Evolutionary conservation across 2,888 invertebrate species (phyloP).

Genomic region (Chrysopilus asiliformis): DNA sequence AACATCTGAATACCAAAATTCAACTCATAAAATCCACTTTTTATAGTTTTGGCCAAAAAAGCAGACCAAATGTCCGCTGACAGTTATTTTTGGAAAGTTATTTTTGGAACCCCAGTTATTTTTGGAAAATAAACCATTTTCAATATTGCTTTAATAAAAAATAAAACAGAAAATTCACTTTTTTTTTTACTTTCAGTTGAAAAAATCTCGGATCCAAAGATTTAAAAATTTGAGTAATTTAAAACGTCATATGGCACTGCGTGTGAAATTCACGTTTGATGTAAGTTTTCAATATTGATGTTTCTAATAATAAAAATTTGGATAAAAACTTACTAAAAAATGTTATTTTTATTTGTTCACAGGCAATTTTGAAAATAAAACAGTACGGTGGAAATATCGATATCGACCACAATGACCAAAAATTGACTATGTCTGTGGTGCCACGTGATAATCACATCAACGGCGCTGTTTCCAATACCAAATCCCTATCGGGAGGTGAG

Average conservation of each 20-base stretch:
- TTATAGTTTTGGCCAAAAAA: too few relatives aligned
- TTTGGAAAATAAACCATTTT: too few relatives aligned
- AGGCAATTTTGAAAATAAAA: slow-evolving; percentile 25
- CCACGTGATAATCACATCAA: slow-evolving; percentile 40
- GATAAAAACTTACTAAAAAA: neutral
- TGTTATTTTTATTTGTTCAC: slow-evolving; percentile 2
- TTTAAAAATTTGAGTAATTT: slow-evolving; percentile 34
- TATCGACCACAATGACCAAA: slow-evolving; percentile 35
- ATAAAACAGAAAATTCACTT: too few relatives aligned
- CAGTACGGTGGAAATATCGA: slow-evolving; percentile 24
- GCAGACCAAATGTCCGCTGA: too few relatives aligned
- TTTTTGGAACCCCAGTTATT: too few relatives aligned
- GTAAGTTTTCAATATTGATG: too few relatives aligned
- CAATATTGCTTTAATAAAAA: too few relatives aligned
- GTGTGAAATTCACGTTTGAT: slow-evolving; percentile 35
- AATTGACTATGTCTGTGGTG: slow-evolving; percentile 40
- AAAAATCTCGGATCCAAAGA: slow-evolving; percentile 31
- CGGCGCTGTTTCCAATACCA: slow-evolving; percentile 39
- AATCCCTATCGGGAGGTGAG: slow-evolving; percentile 87
- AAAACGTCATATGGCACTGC: slow-evolving; percentile 37
- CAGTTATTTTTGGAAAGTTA: too few relatives aligned
- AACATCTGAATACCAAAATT: too few relatives aligned
- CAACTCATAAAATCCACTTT: too few relatives aligned
- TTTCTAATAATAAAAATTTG: neutral
- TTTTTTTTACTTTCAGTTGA: slow-evolving; percentile 26